Conservation (phyloP, 1,140 invertebrate species). For the Theocolax elegans region DNA sequence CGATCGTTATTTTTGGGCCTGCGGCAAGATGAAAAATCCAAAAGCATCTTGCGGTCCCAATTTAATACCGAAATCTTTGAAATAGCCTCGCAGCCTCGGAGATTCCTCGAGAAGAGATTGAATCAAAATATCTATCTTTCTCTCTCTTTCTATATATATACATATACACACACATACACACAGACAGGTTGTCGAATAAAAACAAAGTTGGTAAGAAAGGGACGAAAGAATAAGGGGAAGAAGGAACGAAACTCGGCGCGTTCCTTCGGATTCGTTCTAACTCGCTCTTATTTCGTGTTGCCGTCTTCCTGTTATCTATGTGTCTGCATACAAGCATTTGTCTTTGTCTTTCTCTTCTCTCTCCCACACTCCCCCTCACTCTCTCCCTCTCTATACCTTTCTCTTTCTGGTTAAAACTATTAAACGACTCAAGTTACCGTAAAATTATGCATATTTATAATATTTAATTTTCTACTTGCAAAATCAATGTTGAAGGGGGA, state of each 20-base stretch:
- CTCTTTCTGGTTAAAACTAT: background rate
- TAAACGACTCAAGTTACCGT: background rate
- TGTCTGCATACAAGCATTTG: conserved; percentile 11
- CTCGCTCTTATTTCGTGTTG: conserved; percentile 13
- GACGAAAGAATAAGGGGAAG: background rate
- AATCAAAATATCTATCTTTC: conserved; percentile 12
- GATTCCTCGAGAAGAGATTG: background rate
- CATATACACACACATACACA: too few species aligned
- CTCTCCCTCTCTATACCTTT: too few species aligned
- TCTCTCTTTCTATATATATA: too few species aligned
- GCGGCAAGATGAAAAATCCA: conserved; percentile 8
- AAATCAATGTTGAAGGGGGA: background rate
- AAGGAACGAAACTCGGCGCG: background rate
- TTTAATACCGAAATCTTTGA: conserved; percentile 1
- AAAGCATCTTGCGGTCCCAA: conserved; percentile 5
- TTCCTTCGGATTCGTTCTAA: conserved; percentile 21
- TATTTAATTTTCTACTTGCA: background rate
- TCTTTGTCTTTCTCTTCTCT: background rate
- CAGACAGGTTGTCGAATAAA: too few species aligned
- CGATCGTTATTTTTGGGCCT: background rate
- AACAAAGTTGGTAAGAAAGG: too few species aligned
- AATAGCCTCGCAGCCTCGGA: too few species aligned
- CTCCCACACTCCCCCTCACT: too few species aligned
- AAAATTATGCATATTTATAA: conserved; percentile 12
- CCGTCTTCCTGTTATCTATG: conserved; percentile 32